Percentiles rank a stretch among this genome's conserved stretches.
phyloP scores from a whole-genome alignment of 2,888 invertebrate genomes.

The Eugnorisma glareosa region DNA sequence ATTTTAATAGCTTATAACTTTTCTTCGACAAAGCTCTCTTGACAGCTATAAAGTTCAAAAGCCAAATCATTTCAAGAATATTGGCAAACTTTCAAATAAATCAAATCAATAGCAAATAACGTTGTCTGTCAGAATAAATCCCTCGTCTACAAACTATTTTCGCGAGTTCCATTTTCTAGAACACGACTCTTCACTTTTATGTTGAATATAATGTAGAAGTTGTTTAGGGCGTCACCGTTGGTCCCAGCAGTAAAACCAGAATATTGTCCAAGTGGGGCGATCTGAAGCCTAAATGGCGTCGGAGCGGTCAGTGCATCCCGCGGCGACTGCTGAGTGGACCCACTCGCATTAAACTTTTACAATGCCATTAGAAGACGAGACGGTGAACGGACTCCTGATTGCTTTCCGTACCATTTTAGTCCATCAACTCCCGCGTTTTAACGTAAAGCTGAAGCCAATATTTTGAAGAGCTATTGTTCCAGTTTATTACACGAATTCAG shows the following conservation, averaged over 20 bases:
- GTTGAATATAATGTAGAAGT: slow-evolving; percentile 46
- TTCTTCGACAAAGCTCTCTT: slow-evolving; percentile 30
- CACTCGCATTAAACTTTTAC: slow-evolving; percentile 79
- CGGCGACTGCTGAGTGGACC: slow-evolving; percentile 57
- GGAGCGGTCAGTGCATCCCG: slow-evolving; percentile 60
- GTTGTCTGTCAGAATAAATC: slow-evolving; percentile 28
- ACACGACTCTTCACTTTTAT: slow-evolving; percentile 44
- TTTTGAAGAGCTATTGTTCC: slow-evolving; percentile 62
- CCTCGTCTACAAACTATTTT: slow-evolving; percentile 23
- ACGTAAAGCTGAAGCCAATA: slow-evolving; percentile 51
- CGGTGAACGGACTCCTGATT: slow-evolving; percentile 76
- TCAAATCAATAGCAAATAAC: slow-evolving; percentile 34
- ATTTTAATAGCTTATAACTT: slow-evolving; percentile 40
- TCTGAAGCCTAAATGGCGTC: slow-evolving; percentile 58
- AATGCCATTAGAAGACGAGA: slow-evolving; percentile 76
- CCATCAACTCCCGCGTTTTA: slow-evolving; percentile 48
- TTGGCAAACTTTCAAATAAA: slow-evolving; percentile 50
- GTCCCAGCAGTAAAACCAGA: slow-evolving; percentile 53
- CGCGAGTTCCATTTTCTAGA: slow-evolving; percentile 28
- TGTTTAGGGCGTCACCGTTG: slow-evolving; percentile 49
- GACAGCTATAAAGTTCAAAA: slow-evolving; percentile 32
- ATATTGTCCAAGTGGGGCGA: slow-evolving; percentile 57
- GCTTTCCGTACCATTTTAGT: slow-evolving; percentile 66
- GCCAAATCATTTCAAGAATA: slow-evolving; percentile 31
- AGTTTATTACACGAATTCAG: slow-evolving; percentile 52